Evolutionary conservation across 2,888 invertebrate species (phyloP).

Genomic region (Caradrina kadenii): DNA sequence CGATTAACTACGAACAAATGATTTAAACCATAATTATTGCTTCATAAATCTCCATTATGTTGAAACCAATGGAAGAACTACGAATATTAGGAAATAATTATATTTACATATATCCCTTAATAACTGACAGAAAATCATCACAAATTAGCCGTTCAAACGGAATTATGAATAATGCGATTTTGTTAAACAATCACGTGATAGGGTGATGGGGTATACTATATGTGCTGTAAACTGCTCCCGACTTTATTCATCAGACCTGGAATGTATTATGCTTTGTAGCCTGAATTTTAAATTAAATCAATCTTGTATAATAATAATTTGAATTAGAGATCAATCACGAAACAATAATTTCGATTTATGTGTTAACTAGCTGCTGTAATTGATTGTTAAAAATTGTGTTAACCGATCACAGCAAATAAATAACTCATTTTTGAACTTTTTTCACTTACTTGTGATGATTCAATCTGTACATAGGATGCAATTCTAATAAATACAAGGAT

Average conservation of each 20-base stretch:
- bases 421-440: not conserved
- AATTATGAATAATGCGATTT: not conserved
- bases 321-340: conserved; percentile 7
- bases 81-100: conserved; percentile 55
- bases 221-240: no score
- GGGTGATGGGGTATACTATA: no score
- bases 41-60: conserved; percentile 75
- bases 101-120: conserved; percentile 60
- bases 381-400: no score
- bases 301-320: not conserved
- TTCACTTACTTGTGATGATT: conserved; percentile 16
- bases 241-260: no score
- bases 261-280: no score
- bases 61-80: conserved; percentile 79
- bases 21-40: conserved; percentile 82
- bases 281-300: no score
- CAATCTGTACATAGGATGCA: conserved; percentile 23
- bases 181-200: not conserved
- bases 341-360: not conserved
- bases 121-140: conserved; percentile 26
- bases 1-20: conserved; percentile 73
- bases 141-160: not conserved
- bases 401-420: not conserved
- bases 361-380: not conserved
- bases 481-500: conserved; percentile 56